A percentile compares a stretch with the other conserved stretches of the same genome.
Evolutionary conservation across 2,888 invertebrate species (phyloP).

Genomic region (Hyposoter didymator): DNA sequence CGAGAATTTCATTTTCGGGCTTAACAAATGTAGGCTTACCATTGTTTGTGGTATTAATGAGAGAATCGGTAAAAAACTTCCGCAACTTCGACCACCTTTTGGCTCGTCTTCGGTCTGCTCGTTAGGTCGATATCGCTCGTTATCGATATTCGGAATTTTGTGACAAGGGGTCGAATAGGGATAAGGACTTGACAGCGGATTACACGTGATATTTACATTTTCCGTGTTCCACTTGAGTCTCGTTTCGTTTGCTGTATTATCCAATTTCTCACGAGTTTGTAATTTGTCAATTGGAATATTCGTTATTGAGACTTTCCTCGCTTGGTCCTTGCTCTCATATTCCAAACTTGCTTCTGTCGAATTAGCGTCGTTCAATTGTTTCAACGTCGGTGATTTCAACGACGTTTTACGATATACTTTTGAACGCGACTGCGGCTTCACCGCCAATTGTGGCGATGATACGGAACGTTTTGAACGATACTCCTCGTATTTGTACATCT

Average conservation of each 20-base stretch:
- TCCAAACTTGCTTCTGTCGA: background rate
- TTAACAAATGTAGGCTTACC: constrained; percentile 82
- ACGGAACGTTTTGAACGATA: constrained; percentile 74
- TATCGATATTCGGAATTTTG: constrained; percentile 65
- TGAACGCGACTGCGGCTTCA: constrained; percentile 74
- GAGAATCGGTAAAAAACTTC: constrained; percentile 81
- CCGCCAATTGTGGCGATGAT: constrained; percentile 79
- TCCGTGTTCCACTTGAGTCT: constrained; percentile 74
- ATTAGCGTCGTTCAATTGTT: constrained; percentile 4
- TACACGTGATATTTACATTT: constrained; percentile 79
- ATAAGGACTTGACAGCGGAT: constrained; percentile 79
- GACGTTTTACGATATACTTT: constrained; percentile 82
- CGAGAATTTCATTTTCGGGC: constrained; percentile 86
- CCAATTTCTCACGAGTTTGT: constrained; percentile 27
- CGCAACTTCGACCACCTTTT: constrained; percentile 77
- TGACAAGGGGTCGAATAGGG: constrained; percentile 79
- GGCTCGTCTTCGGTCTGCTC: constrained; percentile 75
- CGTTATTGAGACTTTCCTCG: background rate
- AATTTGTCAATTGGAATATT: constrained; percentile 4
- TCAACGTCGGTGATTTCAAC: constrained; percentile 71
- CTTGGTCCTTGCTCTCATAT: background rate
- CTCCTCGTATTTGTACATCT: constrained; percentile 59
- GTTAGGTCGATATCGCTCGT: constrained; percentile 39
- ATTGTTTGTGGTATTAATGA: constrained; percentile 81
- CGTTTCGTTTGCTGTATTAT: constrained; percentile 55